Conservation (phyloP, 1,140 invertebrate genomes). For the Platorchestia sp. region DNA sequence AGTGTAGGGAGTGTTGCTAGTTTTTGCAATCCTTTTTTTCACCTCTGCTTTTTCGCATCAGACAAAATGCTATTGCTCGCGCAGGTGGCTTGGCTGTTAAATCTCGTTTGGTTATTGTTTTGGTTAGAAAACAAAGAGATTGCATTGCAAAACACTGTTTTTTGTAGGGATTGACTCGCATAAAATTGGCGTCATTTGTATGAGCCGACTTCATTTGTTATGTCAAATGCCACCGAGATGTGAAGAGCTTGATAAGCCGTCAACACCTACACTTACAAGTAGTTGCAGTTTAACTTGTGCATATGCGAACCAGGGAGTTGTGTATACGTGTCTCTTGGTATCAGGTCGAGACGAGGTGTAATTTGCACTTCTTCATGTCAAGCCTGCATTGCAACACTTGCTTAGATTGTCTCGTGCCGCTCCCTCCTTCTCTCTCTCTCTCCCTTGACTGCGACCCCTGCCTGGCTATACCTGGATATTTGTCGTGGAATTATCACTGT, state of each 20-base stretch:
- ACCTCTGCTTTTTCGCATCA: not conserved
- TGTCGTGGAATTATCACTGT: not conserved
- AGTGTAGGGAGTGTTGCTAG: not conserved
- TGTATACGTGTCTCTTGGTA: not conserved
- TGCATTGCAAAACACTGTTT: not conserved
- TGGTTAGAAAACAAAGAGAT: not conserved
- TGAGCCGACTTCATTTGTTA: not conserved
- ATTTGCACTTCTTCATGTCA: conserved; percentile 1
- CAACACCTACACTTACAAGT: not conserved
- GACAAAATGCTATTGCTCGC: not conserved
- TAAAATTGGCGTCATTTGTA: not conserved
- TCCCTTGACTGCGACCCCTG: not conserved
- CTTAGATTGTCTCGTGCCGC: not conserved
- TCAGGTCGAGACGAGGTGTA: not conserved
- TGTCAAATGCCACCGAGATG: not conserved
- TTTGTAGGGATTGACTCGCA: not conserved
- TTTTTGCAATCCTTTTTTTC: not conserved
- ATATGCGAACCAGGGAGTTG: not conserved
- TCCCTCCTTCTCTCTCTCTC: not conserved
- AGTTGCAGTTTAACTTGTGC: not conserved
- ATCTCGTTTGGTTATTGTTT: not conserved
- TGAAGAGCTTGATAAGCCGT: not conserved
- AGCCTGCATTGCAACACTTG: not conserved
- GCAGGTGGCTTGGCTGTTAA: not conserved
- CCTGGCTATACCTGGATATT: not conserved